phyloP scores from a whole-genome alignment of 30 jellyfish, hydroid and myxozoan genomes.

The Nemopilema nomurai region DNA sequence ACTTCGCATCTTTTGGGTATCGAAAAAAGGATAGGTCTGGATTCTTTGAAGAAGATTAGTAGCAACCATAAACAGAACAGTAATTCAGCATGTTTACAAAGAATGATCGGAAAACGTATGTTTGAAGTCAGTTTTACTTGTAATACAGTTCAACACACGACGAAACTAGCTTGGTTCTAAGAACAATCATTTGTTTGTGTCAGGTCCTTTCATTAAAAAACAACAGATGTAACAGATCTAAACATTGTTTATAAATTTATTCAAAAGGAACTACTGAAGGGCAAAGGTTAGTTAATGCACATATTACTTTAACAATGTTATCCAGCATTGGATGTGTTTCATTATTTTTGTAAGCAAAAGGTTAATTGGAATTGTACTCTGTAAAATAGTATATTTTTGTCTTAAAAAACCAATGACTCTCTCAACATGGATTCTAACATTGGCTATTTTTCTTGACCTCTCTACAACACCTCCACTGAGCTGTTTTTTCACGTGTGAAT shows the following conservation, averaged over 20 bases:
- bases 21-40: background rate
- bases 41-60: background rate
- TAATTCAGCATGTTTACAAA: background rate
- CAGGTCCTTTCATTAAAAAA: too few species aligned
- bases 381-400: constrained; percentile 41
- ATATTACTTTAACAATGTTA: constrained; percentile 5
- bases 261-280: constrained; percentile 29
- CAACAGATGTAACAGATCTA: too few species aligned
- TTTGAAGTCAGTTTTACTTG: too few species aligned
- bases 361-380: constrained; percentile 26
- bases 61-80: background rate
- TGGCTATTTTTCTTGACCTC: constrained; percentile 24
- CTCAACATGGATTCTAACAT: constrained; percentile 51
- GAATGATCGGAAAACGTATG: too few species aligned
- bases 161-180: too few species aligned
- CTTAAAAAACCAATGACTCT: constrained; percentile 57
- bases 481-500: constrained; percentile 32
- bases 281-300: constrained; percentile 21
- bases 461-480: constrained; percentile 24
- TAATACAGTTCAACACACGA: too few species aligned
- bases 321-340: constrained; percentile 15
- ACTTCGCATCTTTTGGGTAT: background rate
- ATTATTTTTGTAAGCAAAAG: background rate
- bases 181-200: too few species aligned
- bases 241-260: constrained; percentile 8